phyloP scores from a whole-genome alignment of 2,797 vertebrate genomes.

The Mormyrus hasselquistii region DNA sequence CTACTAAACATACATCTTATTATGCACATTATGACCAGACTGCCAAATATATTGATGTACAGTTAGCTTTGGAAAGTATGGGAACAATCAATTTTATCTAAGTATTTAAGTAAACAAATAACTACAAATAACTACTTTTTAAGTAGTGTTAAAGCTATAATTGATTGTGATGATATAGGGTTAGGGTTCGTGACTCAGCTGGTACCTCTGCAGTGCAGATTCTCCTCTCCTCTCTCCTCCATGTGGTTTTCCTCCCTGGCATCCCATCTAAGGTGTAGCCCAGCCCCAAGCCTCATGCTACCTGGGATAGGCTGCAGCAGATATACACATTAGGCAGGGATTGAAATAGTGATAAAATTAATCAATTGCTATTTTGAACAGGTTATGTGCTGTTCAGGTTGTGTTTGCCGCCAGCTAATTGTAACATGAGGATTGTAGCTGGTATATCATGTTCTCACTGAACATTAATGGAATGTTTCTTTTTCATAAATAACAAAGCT shows the following conservation, averaged over 20 bases:
- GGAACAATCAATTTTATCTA: not conserved
- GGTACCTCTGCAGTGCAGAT: not conserved
- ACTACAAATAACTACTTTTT: not conserved
- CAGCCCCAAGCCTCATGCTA: not conserved
- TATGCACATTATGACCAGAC: not conserved
- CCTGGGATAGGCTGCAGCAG: not conserved
- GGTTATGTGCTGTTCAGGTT: not conserved
- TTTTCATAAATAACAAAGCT: not conserved
- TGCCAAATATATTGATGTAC: not conserved
- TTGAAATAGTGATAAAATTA: not conserved
- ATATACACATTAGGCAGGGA: not conserved
- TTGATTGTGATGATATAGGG: not conserved
- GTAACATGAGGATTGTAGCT: not conserved
- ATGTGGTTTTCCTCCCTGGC: not conserved
- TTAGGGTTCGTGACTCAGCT: not conserved
- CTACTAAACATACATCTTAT: not conserved
- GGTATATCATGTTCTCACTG: not conserved
- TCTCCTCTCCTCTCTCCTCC: not conserved
- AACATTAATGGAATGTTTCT: not conserved
- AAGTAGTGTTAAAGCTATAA: not conserved
- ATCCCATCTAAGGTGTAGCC: not conserved
- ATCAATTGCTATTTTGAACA: not conserved
- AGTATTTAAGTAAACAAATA: not conserved
- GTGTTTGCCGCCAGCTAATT: not conserved
- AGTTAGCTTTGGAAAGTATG: not conserved